These are phyloP conservation scores for Chalcosyrphus nemorum DNA, from an alignment of 2,888 invertebrate species.

Conservation along the genomic window DNA sequence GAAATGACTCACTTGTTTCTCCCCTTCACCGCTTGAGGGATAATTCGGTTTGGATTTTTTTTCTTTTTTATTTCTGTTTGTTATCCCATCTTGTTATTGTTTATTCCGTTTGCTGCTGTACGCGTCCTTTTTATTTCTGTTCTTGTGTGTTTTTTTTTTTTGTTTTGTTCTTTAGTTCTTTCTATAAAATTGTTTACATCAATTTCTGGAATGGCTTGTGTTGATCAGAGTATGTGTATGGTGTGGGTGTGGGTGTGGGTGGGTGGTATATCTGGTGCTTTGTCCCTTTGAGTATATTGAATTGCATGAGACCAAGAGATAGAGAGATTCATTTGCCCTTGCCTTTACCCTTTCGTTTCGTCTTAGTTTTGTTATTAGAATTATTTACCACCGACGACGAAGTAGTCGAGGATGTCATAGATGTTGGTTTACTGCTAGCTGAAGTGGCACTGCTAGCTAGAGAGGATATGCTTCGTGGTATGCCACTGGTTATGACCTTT, in stretches of 20 bases:
- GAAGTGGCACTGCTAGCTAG: slow-evolving; percentile 24
- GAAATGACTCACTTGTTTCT: slow-evolving; percentile 58
- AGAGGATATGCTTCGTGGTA: slow-evolving; percentile 75
- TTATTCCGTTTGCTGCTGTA: slow-evolving; percentile 22
- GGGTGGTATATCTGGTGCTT: slow-evolving; percentile 21
- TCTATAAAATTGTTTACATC: slow-evolving; percentile 63
- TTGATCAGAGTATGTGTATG: slow-evolving; percentile 23
- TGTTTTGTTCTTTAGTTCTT: slow-evolving; percentile 31
- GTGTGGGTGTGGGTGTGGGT: not conserved
- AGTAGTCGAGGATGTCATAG: slow-evolving; percentile 39
- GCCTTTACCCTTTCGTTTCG: slow-evolving; percentile 57
- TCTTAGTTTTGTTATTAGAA: slow-evolving; percentile 54
- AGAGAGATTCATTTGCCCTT: slow-evolving; percentile 51
- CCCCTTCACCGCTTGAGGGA: slow-evolving; percentile 44
- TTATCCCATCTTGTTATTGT: slow-evolving; percentile 5
- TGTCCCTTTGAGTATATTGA: slow-evolving; percentile 42
- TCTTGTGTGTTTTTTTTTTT: slow-evolving; percentile 2
- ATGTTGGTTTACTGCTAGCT: slow-evolving; percentile 9
- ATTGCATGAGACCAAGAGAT: slow-evolving; percentile 20
- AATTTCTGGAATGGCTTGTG: slow-evolving; percentile 58
- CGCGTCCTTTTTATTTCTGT: slow-evolving; percentile 41
- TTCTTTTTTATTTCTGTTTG: not conserved
- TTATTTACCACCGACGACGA: slow-evolving; percentile 45
- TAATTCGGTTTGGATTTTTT: slow-evolving; percentile 9
- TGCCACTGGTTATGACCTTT: slow-evolving; percentile 80